Evolutionary conservation across 2,113 vertebrate species (phyloP).

Genomic region (Tapirus terrestris): DNA sequence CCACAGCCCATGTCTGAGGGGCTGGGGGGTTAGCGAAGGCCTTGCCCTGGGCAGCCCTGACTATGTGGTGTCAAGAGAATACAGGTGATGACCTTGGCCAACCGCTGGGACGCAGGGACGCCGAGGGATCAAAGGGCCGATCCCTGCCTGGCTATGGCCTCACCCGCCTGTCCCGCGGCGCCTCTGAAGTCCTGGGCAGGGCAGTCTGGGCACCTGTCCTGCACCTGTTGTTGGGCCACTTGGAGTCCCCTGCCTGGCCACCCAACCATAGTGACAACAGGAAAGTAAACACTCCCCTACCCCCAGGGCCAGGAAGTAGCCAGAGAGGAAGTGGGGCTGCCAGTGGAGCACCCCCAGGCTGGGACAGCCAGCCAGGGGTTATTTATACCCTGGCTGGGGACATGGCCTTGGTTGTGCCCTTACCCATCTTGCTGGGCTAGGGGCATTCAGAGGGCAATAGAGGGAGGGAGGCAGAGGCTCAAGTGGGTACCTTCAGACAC

Average conservation of each 20-base stretch:
- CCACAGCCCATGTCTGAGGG: not conserved
- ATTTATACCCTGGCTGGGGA: conserved; percentile 77
- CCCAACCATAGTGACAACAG: conserved; percentile 75
- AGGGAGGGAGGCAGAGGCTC: not conserved
- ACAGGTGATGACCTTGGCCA: conserved; percentile 79
- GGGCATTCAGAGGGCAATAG: not conserved
- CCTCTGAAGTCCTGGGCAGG: conserved; percentile 75
- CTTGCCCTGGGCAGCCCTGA: not conserved
- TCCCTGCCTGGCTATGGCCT: conserved; percentile 64
- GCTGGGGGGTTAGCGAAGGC: not conserved
- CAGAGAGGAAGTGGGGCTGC: conserved; percentile 76
- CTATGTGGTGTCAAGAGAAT: conserved; percentile 43
- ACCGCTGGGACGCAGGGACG: conserved; percentile 67
- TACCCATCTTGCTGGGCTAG: not conserved
- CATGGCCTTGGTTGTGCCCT: conserved; percentile 56
- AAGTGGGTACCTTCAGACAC: not conserved
- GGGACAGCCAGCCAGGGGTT: conserved; percentile 65
- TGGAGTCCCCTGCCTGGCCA: conserved; percentile 72
- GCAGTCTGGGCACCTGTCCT: conserved; percentile 73
- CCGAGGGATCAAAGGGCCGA: conserved; percentile 77
- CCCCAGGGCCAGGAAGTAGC: conserved; percentile 60
- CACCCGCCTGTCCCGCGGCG: conserved; percentile 47
- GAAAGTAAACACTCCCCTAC: conserved; percentile 74
- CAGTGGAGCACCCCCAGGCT: conserved; percentile 68
- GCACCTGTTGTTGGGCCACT: conserved; percentile 80